A percentile compares a stretch with the other conserved stretches of the same genome.
Evolutionary conservation across 2,888 invertebrate species (phyloP).

Genomic region (Caenorhabditis auriculariae): DNA sequence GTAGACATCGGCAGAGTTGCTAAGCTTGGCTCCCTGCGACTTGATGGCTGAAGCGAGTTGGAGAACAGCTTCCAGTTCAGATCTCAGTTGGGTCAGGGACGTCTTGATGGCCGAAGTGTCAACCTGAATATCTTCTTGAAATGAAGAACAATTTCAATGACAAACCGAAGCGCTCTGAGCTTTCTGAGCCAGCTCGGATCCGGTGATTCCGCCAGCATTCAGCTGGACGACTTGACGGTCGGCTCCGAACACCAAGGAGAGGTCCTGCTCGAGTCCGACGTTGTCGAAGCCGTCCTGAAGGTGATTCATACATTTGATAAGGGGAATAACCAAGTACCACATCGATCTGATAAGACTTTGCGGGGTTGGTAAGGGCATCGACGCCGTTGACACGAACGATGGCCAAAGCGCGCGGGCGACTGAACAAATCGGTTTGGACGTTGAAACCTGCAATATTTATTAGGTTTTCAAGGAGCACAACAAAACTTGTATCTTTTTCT

Average conservation of each 20-base stretch:
- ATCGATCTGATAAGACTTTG: slow-evolving; percentile 17
- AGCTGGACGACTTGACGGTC: slow-evolving; percentile 35
- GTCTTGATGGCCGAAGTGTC: slow-evolving; percentile 30
- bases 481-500: not conserved
- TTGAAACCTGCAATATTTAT: slow-evolving; percentile 20
- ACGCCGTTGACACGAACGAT: slow-evolving; percentile 26
- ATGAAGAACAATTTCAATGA: not conserved
- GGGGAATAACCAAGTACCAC: slow-evolving; percentile 5
- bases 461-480: slow-evolving; percentile 1
- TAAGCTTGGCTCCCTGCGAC: slow-evolving; percentile 21
- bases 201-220: slow-evolving; percentile 28
- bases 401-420: slow-evolving; percentile 36
- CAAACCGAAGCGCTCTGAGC: slow-evolving; percentile 17
- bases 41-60: slow-evolving; percentile 32
- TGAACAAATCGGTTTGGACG: slow-evolving; percentile 31
- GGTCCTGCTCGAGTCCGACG: slow-evolving; percentile 25
- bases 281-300: slow-evolving; percentile 21
- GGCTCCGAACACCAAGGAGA: slow-evolving; percentile 32
- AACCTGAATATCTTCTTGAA: not conserved
- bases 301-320: not conserved
- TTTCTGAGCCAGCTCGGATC: slow-evolving; percentile 26
- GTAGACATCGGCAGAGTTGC: slow-evolving; percentile 36
- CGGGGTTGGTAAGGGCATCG: slow-evolving; percentile 15
- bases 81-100: slow-evolving; percentile 16
- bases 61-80: slow-evolving; percentile 34